Percentiles rank a stretch among this genome's conserved stretches.
phyloP scores from a whole-genome alignment of 2,113 vertebrate genomes.

The Alexandromys fortis region DNA sequence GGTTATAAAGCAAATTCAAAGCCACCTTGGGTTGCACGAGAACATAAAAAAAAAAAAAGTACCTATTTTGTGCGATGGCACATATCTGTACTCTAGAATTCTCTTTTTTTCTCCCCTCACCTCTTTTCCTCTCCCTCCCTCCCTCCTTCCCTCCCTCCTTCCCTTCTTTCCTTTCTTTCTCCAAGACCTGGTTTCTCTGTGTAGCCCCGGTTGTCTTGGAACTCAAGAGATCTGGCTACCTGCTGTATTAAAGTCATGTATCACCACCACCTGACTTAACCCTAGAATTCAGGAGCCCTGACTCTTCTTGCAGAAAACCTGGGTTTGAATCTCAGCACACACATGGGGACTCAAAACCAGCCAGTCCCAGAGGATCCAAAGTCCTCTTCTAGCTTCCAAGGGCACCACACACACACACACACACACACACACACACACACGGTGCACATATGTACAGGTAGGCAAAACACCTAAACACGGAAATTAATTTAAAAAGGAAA shows the following conservation, averaged over 20 bases:
- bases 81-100: not conserved
- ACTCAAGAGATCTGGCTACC: not conserved
- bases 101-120: not conserved
- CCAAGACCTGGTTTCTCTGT: not conserved
- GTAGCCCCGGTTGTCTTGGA: not conserved
- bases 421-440: not conserved
- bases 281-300: not conserved
- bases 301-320: not conserved
- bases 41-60: not conserved
- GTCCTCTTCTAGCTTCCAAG: not conserved
- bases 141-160: no score
- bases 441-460: not conserved
- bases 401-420: not conserved
- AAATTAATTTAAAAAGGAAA: not conserved
- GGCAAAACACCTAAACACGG: not conserved
- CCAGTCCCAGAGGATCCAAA: not conserved
- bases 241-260: not conserved
- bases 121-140: not conserved
- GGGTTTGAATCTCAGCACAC: not conserved
- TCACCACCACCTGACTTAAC: not conserved
- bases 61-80: not conserved
- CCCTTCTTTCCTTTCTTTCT: not conserved
- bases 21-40: not conserved
- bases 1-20: not conserved
- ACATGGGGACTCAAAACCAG: not conserved